Evolutionary conservation across 1,140 invertebrate species (phyloP).

Genomic region (Drosophila teissieri): DNA sequence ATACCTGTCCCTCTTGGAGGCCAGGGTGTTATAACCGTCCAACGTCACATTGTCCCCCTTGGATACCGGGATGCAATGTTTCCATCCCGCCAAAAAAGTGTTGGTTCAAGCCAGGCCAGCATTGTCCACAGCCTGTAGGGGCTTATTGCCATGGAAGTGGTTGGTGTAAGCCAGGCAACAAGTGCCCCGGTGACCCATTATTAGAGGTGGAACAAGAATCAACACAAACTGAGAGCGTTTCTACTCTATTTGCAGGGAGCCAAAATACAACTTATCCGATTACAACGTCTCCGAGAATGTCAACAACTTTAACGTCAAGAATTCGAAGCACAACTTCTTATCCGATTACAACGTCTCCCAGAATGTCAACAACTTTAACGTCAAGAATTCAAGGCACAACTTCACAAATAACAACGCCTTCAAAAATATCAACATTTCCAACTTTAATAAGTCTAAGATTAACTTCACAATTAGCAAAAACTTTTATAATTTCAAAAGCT

Average conservation of each 20-base stretch:
- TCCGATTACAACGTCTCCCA: too few species aligned
- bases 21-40: conserved; percentile 1
- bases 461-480: too few species aligned
- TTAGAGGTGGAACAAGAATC: neutral
- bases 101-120: neutral
- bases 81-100: neutral
- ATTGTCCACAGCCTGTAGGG: neutral
- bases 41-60: neutral
- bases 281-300: too few species aligned
- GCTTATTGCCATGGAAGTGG: conserved; percentile 4
- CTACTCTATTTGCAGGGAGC: neutral
- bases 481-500: too few species aligned
- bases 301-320: too few species aligned
- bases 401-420: too few species aligned
- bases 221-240: neutral
- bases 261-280: neutral
- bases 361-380: too few species aligned
- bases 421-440: too few species aligned
- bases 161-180: neutral
- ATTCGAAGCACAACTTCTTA: too few species aligned
- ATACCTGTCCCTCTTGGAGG: neutral
- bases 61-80: neutral
- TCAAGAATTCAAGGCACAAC: too few species aligned
- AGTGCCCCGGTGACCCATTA: neutral
- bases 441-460: too few species aligned